Evolutionary conservation across 2,797 vertebrate species (phyloP).

Genomic region (Ambastaia sidthimunki): DNA sequence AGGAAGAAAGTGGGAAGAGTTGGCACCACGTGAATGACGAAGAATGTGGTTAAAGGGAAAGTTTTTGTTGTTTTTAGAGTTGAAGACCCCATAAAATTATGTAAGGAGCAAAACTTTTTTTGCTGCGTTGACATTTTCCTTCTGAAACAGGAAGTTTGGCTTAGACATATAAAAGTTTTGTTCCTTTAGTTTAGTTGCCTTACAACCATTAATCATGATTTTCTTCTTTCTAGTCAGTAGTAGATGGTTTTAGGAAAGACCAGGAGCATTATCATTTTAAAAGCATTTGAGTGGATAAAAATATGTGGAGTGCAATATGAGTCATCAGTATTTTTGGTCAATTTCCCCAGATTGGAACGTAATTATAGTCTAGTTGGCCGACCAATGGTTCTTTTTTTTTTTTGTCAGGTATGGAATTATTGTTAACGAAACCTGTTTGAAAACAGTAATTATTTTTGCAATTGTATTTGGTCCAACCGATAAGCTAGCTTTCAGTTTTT

Average conservation of each 20-base stretch:
- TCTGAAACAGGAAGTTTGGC: background rate
- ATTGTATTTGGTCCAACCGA: background rate
- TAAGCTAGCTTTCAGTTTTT: slow-evolving; percentile 25
- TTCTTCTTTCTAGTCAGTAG: background rate
- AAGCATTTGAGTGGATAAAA: background rate
- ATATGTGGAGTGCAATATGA: background rate
- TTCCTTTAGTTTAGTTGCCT: no score
- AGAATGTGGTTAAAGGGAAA: background rate
- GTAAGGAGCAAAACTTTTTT: background rate
- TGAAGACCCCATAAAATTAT: background rate
- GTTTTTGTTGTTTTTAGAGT: background rate
- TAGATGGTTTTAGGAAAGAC: background rate
- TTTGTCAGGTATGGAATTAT: background rate
- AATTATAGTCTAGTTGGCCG: background rate
- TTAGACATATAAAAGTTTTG: no score
- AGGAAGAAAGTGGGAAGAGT: slow-evolving; percentile 24
- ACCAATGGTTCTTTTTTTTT: background rate
- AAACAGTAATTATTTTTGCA: slow-evolving; percentile 7
- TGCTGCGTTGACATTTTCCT: no score
- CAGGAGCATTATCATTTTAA: background rate
- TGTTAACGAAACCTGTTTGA: background rate
- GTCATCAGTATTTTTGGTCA: background rate
- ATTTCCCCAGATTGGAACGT: background rate
- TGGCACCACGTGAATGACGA: background rate
- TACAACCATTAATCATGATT: no score